Base-by-base conservation (phyloP, 2,113 vertebrate species). In the Anser cygnoides region DNA sequence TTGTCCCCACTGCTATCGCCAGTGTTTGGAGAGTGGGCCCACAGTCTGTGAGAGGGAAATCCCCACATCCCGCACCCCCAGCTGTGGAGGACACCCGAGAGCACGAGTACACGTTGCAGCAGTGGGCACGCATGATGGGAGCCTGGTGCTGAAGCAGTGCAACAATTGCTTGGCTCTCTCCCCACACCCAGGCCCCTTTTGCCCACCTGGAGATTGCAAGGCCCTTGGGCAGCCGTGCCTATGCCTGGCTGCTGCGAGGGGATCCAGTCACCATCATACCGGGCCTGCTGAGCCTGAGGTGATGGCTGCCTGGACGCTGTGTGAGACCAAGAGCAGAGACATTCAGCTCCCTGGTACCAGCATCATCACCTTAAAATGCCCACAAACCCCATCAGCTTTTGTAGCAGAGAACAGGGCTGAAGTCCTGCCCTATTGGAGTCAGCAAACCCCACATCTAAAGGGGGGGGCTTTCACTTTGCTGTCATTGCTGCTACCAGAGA, bases 11-110 rank as follows among this genome's bases (percentile, higher is more conserved):
- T 89, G 8, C 10, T 18, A 16, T 33, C 28, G 74, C 4, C 14
- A 89, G 29, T 19, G 39, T 39, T 39, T 66, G 44, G 33, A 58
- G 71, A 85, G 65, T 83, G 16, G 10, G 9, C 8, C 7, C 3
- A 26, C 1, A 4, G 33, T 5, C 5, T 43, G 26, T 2, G 9
- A 61, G 20, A 57, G 6, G 67, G 75, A 37, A 87, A 59, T 14
- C 63, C 0, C 0, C 22, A 18, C 4, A 3, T 16, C 58, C 4
- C 37, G 58, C 11, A 70, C 5, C 5, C 10, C 8, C 25, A 65
- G 62, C 16, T 65, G 62, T 29, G 37, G 37, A 41, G 26, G 15
- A 37, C 23, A 61, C 59, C 22, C 35, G 16, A 62, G n/a, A 37
- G 23, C 35, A 16, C n/a, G 28, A 63, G 50, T 22, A 18, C 50